Percentiles rank a stretch among this genome's conserved stretches.
phyloP scores from a whole-genome alignment of 2,113 vertebrate genomes.

The Hemiprocne comata region DNA sequence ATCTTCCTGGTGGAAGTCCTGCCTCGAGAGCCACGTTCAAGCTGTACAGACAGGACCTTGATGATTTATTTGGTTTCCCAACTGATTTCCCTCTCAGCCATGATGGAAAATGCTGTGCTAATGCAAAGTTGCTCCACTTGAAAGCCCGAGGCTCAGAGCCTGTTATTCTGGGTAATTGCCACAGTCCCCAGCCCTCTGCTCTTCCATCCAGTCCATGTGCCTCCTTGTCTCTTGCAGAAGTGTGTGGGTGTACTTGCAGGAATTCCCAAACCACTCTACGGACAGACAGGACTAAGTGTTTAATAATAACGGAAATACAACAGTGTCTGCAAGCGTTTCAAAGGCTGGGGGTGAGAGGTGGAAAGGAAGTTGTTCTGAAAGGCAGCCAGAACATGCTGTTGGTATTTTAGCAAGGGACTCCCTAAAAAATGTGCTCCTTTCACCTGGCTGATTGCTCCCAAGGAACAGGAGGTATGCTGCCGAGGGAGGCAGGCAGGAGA shows the following conservation, averaged over 20 bases:
- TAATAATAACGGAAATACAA: background rate
- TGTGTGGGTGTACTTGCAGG: background rate
- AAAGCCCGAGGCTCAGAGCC: background rate
- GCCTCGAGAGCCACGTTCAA: accelerated
- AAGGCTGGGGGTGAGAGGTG: background rate
- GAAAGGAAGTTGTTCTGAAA: constrained; percentile 26
- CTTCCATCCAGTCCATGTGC: background rate
- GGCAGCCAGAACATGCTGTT: background rate
- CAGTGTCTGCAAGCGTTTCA: background rate
- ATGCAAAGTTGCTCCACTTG: background rate
- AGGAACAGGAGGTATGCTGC: background rate
- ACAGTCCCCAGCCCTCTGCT: background rate
- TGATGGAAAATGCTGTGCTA: background rate
- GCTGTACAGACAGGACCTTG: accelerated
- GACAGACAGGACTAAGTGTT: background rate
- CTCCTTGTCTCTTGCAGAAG: background rate
- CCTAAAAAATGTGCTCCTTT: background rate
- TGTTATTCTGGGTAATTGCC: background rate
- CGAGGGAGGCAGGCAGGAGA: background rate
- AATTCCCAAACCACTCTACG: accelerated
- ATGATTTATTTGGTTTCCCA: background rate
- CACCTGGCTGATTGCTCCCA: background rate
- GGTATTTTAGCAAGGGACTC: constrained; percentile 12
- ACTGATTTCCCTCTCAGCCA: background rate
- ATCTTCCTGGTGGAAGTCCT: background rate